Conservation (phyloP, 2,797 vertebrate genomes). For the Catostomus latipinnis region DNA sequence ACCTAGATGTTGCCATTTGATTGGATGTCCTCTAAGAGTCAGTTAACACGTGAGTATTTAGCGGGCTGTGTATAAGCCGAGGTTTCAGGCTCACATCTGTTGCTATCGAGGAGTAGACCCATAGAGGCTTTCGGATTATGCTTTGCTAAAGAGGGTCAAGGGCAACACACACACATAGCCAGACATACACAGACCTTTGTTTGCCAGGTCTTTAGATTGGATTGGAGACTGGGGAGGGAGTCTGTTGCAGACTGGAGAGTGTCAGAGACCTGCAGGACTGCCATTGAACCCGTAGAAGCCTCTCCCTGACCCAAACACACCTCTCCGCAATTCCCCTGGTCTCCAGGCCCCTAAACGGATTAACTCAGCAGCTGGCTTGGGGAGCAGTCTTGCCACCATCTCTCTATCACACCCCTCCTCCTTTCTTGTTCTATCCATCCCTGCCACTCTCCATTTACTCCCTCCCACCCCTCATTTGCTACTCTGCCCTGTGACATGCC, state of each 20-base stretch:
- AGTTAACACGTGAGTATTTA: slow-evolving; percentile 33
- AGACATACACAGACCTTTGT: neutral
- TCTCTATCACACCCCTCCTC: slow-evolving; percentile 32
- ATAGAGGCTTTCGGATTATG: slow-evolving; percentile 53
- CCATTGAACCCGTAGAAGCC: neutral
- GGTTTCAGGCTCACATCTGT: slow-evolving; percentile 57
- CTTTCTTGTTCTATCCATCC: neutral
- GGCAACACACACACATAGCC: neutral
- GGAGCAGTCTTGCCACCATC: slow-evolving; percentile 20
- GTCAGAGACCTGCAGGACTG: slow-evolving; percentile 8
- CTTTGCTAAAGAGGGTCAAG: slow-evolving; percentile 34
- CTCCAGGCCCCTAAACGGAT: slow-evolving; percentile 38
- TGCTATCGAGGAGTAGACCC: slow-evolving; percentile 45
- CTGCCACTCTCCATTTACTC: slow-evolving; percentile 2
- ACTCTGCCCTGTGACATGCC: slow-evolving; percentile 21
- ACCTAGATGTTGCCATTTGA: slow-evolving; percentile 20
- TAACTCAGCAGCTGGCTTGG: slow-evolving; percentile 21
- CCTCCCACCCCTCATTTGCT: slow-evolving; percentile 13
- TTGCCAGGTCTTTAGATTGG: neutral
- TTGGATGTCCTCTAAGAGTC: slow-evolving; percentile 42
- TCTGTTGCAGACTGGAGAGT: too few relatives aligned
- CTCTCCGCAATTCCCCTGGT: slow-evolving; percentile 22
- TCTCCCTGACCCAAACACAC: slow-evolving; percentile 22
- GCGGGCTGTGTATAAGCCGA: slow-evolving; percentile 45
- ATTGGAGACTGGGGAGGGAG: neutral